phyloP scores from a whole-genome alignment of 2,888 invertebrate species.

The Clepsis dumicolana region DNA sequence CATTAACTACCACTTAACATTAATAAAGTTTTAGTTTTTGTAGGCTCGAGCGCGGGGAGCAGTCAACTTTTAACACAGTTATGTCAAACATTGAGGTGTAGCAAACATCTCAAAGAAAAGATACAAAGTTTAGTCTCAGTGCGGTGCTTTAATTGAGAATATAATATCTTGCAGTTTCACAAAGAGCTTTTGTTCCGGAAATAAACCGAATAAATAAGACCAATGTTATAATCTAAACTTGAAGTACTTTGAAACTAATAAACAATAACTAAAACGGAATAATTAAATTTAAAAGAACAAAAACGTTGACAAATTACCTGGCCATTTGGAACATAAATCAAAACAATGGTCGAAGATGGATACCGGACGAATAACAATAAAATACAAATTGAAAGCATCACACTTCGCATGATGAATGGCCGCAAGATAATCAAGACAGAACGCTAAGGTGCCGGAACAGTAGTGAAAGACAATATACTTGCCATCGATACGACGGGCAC shows the following conservation, averaged over 20 bases:
- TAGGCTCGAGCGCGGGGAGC: not conserved
- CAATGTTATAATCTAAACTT: not conserved
- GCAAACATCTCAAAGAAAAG: too few relatives aligned
- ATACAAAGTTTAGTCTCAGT: too few relatives aligned
- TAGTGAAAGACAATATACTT: conserved; percentile 53
- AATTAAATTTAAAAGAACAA: conserved; percentile 29
- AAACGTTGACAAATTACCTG: conserved; percentile 30
- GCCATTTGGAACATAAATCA: conserved; percentile 35
- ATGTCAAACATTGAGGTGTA: too few relatives aligned
- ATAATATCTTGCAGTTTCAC: too few relatives aligned
- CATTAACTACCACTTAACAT: conserved; percentile 29
- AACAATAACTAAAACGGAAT: conserved; percentile 3
- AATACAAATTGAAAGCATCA: conserved; percentile 57
- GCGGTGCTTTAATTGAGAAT: too few relatives aligned
- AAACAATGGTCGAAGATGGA: conserved; percentile 27
- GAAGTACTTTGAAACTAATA: not conserved
- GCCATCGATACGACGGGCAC: conserved; percentile 42
- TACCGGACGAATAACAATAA: conserved; percentile 50
- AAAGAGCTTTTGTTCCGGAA: too few relatives aligned
- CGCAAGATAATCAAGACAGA: conserved; percentile 57
- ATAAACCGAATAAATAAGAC: too few relatives aligned
- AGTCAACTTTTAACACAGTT: too few relatives aligned
- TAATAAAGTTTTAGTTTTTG: conserved; percentile 8
- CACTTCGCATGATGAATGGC: conserved; percentile 60
- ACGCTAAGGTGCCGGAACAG: conserved; percentile 53